Evolutionary conservation across 2,797 vertebrate species (phyloP), one percentile per base, ranked within the genome.

Genomic region (Sternarchorhynchus goeldii): DNA sequence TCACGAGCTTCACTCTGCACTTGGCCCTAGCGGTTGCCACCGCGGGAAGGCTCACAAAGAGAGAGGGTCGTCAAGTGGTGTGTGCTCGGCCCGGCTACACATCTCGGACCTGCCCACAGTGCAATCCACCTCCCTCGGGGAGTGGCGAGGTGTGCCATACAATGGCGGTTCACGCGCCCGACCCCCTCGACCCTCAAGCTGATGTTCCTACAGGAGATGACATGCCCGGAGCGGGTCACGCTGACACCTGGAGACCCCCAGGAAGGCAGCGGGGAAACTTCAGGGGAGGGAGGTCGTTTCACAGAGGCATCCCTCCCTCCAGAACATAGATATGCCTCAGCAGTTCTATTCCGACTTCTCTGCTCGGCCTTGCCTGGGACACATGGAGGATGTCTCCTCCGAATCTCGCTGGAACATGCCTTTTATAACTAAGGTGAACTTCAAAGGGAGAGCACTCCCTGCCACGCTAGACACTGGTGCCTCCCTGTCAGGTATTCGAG

Each of bases 291-390:
- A 74, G 72, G 34, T 25, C 20, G n/a, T 34, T n/a, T 21, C 2
- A 45, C 41, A 6, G 41, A 55, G 67, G 67, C 45, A 70, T 45
- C 45, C 41, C 67, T 70, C 41, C 67, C 67, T n/a, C 67, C 67
- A 70, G 45, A 20, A 12, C n/a, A 29, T 70, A 56, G 21, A n/a
- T 45, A 5, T 45, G 67, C 41, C 67, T 55, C 67, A 70, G 3
- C 5, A 25, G 16, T 10, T 7, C 10, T 45, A 8, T 45, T 7
- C 7, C 2, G 0, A 7, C 41, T 45, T 45, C 10, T 10, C 41
- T 7, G 8, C 57, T 25, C 20, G 5, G 1, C 57, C 57, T 21
- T 21, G 25, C 20, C 21, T 59, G 6, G 21, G 57, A 59, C 57
- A 59, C 8, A 20, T 59, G 57, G 57, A 59, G 2, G 57, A 59